These are phyloP conservation scores for Speoplatyrhinus poulsoni DNA, from an alignment of 2,113 vertebrate species.

Conservation along the genomic window DNA sequence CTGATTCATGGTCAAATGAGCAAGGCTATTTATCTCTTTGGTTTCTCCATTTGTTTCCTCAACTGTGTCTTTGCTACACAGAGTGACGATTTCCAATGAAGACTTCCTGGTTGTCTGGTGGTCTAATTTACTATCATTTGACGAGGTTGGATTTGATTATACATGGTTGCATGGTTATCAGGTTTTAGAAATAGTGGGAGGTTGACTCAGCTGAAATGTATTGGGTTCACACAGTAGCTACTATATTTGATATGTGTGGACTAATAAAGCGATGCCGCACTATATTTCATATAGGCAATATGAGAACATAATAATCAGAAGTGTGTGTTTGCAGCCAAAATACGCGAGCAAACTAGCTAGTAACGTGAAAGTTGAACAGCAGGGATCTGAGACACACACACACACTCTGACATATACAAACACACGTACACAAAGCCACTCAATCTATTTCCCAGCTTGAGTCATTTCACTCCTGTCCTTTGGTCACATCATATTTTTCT, in stretches of 20 bases:
- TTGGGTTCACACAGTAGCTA: too few species aligned
- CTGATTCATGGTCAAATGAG: background rate
- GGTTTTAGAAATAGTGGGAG: too few species aligned
- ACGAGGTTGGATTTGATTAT: too few species aligned
- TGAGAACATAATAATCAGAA: too few species aligned
- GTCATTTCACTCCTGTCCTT: constrained; percentile 30
- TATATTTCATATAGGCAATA: too few species aligned
- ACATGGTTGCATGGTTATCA: too few species aligned
- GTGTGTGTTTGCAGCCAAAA: background rate
- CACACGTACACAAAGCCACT: constrained; percentile 2
- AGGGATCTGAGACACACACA: background rate
- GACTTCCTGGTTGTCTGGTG: background rate
- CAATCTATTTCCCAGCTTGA: constrained; percentile 29
- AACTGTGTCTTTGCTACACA: background rate
- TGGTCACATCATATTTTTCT: constrained; percentile 50
- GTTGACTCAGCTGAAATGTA: too few species aligned
- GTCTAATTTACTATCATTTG: too few species aligned
- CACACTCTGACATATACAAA: background rate
- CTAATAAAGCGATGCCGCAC: too few species aligned
- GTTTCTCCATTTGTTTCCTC: background rate
- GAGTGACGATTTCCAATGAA: background rate
- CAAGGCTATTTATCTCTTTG: background rate
- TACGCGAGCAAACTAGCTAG: background rate
- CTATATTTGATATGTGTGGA: too few species aligned
- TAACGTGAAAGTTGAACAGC: background rate